Percentiles rank a stretch among this genome's conserved stretches.
These are phyloP conservation scores for Onychostruthus taczanowskii DNA, from an alignment of 2,113 vertebrate genomes.

Conservation along the genomic window DNA sequence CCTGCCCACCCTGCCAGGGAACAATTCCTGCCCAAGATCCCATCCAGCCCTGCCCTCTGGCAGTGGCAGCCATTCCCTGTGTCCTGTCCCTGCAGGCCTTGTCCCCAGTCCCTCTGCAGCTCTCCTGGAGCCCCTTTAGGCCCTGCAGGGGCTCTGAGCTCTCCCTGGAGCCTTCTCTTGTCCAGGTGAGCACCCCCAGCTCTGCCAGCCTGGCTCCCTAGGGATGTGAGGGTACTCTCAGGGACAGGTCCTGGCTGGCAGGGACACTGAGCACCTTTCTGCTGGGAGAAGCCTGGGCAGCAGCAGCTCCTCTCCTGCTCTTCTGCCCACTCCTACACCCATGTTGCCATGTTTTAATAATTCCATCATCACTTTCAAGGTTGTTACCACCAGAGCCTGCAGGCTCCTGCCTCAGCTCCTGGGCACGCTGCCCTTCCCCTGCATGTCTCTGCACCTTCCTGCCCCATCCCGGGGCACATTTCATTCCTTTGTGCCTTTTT, in stretches of 20 bases:
- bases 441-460: slow-evolving; percentile 28
- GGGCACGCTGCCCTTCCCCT: background rate
- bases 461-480: background rate
- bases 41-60: background rate
- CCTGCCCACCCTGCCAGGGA: background rate
- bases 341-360: background rate
- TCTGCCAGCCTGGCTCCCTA: background rate
- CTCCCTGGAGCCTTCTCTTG: background rate
- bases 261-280: background rate
- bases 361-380: slow-evolving; percentile 20
- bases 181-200: background rate
- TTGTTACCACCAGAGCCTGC: background rate
- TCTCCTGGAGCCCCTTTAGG: background rate
- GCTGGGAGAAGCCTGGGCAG: background rate
- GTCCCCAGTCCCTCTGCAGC: background rate
- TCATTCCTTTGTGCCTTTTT: background rate
- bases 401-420: background rate
- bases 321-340: background rate
- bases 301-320: background rate
- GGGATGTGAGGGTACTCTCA: background rate
- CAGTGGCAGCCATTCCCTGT: background rate
- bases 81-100: background rate
- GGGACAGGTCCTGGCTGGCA: background rate
- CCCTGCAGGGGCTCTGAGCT: background rate
- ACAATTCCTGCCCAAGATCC: background rate